phyloP scores from a whole-genome alignment of 1,140 invertebrate genomes.

The Meloidogyne hapla region DNA sequence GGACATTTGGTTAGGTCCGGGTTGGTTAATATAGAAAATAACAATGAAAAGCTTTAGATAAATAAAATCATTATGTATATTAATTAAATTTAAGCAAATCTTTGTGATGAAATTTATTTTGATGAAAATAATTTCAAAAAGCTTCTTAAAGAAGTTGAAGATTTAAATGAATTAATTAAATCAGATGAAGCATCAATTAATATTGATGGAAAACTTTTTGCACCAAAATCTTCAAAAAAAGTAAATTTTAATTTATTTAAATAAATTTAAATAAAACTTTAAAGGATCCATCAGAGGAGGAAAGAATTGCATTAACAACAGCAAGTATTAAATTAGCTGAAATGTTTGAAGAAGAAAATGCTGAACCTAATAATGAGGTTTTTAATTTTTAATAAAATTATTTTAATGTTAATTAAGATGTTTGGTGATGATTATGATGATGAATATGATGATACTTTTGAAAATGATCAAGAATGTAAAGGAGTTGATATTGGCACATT shows the following conservation, averaged over 20 bases:
- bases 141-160: background rate
- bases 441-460: constrained; percentile 32
- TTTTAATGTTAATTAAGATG: background rate
- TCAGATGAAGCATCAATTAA: constrained; percentile 8
- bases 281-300: background rate
- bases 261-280: background rate
- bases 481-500: constrained; percentile 15
- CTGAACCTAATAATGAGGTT: background rate
- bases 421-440: constrained; percentile 2
- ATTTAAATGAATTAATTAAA: background rate
- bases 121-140: background rate
- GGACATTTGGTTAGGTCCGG: too few relatives aligned
- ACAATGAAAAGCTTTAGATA: too few relatives aligned
- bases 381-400: background rate
- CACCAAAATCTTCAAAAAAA: constrained; percentile 13
- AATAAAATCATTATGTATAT: too few relatives aligned
- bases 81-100: background rate
- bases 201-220: constrained; percentile 18
- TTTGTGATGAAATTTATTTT: background rate
- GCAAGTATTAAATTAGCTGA: constrained; percentile 1
- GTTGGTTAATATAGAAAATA: too few relatives aligned
- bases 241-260: background rate
- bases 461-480: constrained; percentile 10
- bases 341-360: constrained; percentile 10
- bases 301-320: background rate